Evolutionary conservation across 2,113 vertebrate species (phyloP).

Genomic region (Apteryx owenii): DNA sequence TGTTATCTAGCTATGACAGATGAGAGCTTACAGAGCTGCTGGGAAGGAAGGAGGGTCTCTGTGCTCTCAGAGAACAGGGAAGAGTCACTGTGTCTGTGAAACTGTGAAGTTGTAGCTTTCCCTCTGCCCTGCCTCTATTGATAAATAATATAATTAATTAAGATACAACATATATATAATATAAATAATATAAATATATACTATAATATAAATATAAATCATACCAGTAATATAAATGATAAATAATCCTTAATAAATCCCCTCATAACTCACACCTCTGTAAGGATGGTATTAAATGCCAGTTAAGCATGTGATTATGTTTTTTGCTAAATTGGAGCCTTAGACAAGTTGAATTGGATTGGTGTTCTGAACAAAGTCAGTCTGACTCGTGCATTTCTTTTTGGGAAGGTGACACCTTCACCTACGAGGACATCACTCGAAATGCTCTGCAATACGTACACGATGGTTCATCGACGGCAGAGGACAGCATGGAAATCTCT

Average conservation of each 20-base stretch:
- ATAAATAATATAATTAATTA: too few relatives aligned
- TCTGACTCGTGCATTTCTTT: neutral
- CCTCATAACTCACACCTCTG: neutral
- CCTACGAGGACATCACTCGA: constrained; percentile 86
- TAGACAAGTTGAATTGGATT: neutral
- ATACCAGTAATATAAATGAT: too few relatives aligned
- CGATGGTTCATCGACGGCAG: constrained; percentile 74
- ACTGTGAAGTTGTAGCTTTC: neutral
- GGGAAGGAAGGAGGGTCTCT: neutral
- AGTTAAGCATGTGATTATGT: neutral
- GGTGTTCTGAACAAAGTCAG: neutral
- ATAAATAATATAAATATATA: too few relatives aligned
- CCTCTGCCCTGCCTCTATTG: neutral
- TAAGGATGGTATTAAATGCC: neutral
- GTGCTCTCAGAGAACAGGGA: neutral
- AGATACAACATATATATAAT: too few relatives aligned
- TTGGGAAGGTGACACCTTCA: constrained; percentile 89
- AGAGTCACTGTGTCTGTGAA: neutral
- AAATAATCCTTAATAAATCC: neutral
- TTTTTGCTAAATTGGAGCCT: neutral
- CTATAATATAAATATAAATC: too few relatives aligned
- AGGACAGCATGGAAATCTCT: constrained; percentile 89
- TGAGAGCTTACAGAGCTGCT: neutral
- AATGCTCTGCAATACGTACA: constrained; percentile 87
- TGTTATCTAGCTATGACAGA: neutral